These are phyloP conservation scores for Hemaris fuciformis DNA, from an alignment of 2,888 invertebrate species.

Conservation along the genomic window DNA sequence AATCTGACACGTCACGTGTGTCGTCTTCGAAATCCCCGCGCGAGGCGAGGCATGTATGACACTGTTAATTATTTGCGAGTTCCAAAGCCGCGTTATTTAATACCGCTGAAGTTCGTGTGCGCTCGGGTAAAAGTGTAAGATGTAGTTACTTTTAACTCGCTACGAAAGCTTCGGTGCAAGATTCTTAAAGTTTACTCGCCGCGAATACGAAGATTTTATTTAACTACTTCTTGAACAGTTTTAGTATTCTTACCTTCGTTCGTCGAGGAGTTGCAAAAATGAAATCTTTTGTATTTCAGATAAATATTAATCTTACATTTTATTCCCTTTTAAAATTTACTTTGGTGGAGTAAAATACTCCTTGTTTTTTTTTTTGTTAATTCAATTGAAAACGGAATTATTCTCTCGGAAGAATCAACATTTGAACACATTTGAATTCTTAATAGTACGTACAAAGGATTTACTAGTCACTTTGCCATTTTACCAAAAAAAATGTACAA, in stretches of 20 bases:
- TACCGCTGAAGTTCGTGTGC: neutral
- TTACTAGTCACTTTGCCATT: too few species aligned
- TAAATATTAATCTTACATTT: neutral
- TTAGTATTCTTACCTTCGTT: neutral
- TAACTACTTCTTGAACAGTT: neutral
- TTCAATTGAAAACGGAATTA: too few species aligned
- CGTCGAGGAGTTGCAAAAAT: neutral
- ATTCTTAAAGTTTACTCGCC: neutral
- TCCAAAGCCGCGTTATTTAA: neutral
- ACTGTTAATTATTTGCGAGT: neutral
- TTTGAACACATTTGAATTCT: too few species aligned
- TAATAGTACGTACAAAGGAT: too few species aligned
- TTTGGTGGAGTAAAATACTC: neutral
- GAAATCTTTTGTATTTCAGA: neutral
- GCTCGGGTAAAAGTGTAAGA: neutral
- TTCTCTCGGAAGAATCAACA: too few species aligned
- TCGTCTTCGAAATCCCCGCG: neutral
- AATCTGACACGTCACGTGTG: too few species aligned
- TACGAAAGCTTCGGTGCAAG: neutral
- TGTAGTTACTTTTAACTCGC: slow-evolving; percentile 2
- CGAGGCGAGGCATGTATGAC: neutral
- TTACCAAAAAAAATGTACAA: too few species aligned
- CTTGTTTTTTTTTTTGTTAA: too few species aligned
- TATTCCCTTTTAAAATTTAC: neutral
- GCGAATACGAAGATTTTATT: slow-evolving; percentile 8